Evolutionary conservation across 1,140 invertebrate species (phyloP).

Genomic region (Meteorus sp.): DNA sequence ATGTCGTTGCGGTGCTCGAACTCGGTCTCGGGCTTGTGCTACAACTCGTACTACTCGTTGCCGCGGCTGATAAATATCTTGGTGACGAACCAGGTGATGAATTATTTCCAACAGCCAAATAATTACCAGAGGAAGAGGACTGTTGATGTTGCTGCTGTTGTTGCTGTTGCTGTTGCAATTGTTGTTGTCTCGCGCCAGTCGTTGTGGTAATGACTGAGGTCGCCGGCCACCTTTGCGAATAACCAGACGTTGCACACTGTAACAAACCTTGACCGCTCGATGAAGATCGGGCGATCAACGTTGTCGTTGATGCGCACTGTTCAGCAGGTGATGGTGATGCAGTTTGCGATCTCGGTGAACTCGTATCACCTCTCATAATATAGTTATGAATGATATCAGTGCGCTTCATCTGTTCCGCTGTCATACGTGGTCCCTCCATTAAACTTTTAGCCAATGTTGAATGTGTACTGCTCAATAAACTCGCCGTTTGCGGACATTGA

Average conservation of each 20-base stretch:
- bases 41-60: slow-evolving; percentile 46
- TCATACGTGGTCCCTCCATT: slow-evolving; percentile 86
- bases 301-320: slow-evolving; percentile 56
- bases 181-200: slow-evolving; percentile 46
- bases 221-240: slow-evolving; percentile 48
- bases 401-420: slow-evolving; percentile 84
- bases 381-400: slow-evolving; percentile 88
- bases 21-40: slow-evolving; percentile 52
- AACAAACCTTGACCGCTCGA: slow-evolving; percentile 43
- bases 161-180: slow-evolving; percentile 40
- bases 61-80: slow-evolving; percentile 48
- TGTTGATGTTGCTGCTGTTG: slow-evolving; percentile 35
- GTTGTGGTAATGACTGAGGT: slow-evolving; percentile 57
- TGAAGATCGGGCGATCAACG: slow-evolving; percentile 44
- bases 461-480: slow-evolving; percentile 76
- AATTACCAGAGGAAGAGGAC: slow-evolving; percentile 49
- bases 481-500: slow-evolving; percentile 49
- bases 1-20: slow-evolving; percentile 53
- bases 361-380: slow-evolving; percentile 74
- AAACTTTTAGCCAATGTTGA: slow-evolving; percentile 83
- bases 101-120: slow-evolving; percentile 43
- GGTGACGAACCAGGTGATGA: slow-evolving; percentile 53
- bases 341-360: slow-evolving; percentile 60
- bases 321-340: slow-evolving; percentile 58
- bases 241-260: slow-evolving; percentile 49